A percentile compares a stretch with the other conserved stretches of the same genome.
Evolutionary conservation across 2,113 vertebrate genomes (phyloP).

Genomic region (Pseudolaguvia tuberculata): DNA sequence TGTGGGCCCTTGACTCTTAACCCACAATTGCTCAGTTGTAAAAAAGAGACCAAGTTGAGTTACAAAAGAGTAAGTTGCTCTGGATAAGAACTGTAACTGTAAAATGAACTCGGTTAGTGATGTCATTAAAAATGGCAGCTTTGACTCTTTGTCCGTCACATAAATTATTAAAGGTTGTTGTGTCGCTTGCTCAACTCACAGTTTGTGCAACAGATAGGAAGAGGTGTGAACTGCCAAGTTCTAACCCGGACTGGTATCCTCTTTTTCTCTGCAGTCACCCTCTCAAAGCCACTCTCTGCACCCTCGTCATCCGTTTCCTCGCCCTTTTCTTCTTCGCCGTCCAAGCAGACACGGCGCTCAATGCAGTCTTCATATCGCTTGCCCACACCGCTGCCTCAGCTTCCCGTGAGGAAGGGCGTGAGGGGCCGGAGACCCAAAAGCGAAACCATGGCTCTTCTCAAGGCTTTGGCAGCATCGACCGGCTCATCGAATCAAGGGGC

Average conservation of each 20-base stretch:
- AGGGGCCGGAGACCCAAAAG: constrained; percentile 76
- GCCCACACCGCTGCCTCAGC: constrained; percentile 65
- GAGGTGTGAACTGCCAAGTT: no score
- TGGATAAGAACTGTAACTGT: no score
- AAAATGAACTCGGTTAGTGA: no score
- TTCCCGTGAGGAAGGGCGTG: constrained; percentile 76
- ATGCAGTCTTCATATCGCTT: constrained; percentile 81
- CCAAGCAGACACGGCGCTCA: constrained; percentile 77
- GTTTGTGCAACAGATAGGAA: no score
- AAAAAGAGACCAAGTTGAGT: no score
- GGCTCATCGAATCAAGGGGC: constrained; percentile 66
- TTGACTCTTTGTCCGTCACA: no score
- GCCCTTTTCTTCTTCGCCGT: constrained; percentile 67
- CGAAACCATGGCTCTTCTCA: constrained; percentile 71
- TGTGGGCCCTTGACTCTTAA: no score
- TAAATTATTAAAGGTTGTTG: no score
- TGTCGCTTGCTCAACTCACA: no score
- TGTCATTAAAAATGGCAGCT: no score
- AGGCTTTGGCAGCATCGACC: constrained; percentile 68
- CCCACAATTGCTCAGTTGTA: no score
- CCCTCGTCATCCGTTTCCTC: constrained; percentile 68
- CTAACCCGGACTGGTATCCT: background rate
- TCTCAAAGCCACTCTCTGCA: constrained; percentile 71
- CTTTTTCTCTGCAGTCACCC: constrained; percentile 68
- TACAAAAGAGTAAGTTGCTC: no score